Evolutionary conservation across 2,113 vertebrate genomes (phyloP).

Genomic region (Vidua macroura): DNA sequence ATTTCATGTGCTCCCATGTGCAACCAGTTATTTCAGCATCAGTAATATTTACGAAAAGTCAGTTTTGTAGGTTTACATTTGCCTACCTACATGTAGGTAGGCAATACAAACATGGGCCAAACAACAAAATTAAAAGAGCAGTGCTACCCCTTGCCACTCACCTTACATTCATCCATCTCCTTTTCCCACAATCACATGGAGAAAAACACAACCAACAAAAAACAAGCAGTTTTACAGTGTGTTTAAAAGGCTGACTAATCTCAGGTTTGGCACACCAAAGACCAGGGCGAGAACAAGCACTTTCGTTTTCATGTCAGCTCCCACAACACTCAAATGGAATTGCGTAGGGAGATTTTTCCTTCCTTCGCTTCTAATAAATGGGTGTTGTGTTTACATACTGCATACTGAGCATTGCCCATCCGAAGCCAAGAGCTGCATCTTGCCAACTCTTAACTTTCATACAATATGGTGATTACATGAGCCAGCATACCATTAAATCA

Average conservation of each 20-base stretch:
- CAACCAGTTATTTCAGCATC: not conserved
- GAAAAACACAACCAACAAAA: not conserved
- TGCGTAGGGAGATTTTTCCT: slow-evolving; percentile 28
- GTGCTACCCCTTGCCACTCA: not conserved
- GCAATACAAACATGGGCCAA: not conserved
- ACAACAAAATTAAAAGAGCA: not conserved
- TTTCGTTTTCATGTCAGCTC: slow-evolving; percentile 52
- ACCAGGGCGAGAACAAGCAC: not conserved
- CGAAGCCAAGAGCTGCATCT: slow-evolving; percentile 35
- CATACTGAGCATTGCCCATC: slow-evolving; percentile 42
- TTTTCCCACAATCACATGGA: not conserved
- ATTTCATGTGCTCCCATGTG: not conserved
- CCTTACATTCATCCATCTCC: not conserved
- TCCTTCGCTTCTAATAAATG: slow-evolving; percentile 56
- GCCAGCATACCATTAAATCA: slow-evolving; percentile 47
- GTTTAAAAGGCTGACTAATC: slow-evolving; percentile 18
- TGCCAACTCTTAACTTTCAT: slow-evolving; percentile 39
- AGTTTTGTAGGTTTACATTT: not conserved
- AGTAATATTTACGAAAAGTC: rapidly evolving
- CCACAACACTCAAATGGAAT: slow-evolving; percentile 41
- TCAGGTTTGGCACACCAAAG: slow-evolving; percentile 19
- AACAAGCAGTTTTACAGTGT: rapidly evolving
- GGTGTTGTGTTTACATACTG: slow-evolving; percentile 54
- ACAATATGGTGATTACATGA: slow-evolving; percentile 34
- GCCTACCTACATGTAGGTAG: not conserved